These are phyloP conservation scores for Penelope pileata DNA, from an alignment of 2,113 vertebrate species.

Conservation along the genomic window DNA sequence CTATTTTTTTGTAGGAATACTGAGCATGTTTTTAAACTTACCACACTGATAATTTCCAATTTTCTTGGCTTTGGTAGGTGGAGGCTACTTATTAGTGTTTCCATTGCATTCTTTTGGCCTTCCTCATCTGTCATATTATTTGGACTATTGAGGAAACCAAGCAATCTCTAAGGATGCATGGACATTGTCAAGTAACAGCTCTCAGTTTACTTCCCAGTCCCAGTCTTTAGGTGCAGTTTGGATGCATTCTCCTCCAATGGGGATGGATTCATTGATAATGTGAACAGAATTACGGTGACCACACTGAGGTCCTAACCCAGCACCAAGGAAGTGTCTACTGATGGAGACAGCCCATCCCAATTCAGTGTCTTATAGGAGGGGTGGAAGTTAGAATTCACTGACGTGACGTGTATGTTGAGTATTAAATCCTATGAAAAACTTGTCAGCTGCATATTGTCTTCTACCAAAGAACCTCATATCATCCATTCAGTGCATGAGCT, in stretches of 20 bases:
- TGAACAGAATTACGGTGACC: neutral
- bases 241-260: neutral
- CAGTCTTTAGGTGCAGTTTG: neutral
- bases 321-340: rapidly evolving
- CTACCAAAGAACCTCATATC: neutral
- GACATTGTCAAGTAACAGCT: neutral
- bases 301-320: neutral
- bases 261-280: neutral
- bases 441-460: neutral
- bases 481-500: neutral
- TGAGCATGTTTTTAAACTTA: neutral
- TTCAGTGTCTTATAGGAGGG: neutral
- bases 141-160: neutral
- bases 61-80: neutral
- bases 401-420: neutral
- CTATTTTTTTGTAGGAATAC: neutral
- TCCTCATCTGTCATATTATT: neutral
- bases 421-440: neutral
- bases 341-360: neutral
- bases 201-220: neutral
- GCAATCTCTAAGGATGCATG: neutral
- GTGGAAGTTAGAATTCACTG: neutral
- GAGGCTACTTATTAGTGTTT: neutral
- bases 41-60: neutral
- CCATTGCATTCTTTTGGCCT: neutral